phyloP scores from a whole-genome alignment of 2,797 vertebrate species.

The Cynodonichthys magdalenae region DNA sequence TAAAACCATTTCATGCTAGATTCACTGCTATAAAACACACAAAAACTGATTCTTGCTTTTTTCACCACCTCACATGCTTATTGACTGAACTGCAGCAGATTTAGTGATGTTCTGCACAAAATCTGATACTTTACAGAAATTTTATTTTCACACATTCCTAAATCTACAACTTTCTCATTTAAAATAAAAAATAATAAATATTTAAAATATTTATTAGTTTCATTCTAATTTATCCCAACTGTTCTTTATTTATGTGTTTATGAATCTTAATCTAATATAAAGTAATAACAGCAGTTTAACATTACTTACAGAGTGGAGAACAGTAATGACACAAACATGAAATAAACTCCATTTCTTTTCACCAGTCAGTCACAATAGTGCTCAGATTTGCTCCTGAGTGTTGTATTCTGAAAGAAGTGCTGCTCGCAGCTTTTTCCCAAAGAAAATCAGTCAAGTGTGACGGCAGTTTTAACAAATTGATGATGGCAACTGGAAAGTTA shows the following conservation, averaged over 20 bases:
- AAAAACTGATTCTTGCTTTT: not conserved
- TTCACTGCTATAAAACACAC: not conserved
- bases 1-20: not conserved
- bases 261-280: too few relatives aligned
- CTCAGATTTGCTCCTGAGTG: not conserved
- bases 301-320: not conserved
- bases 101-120: not conserved
- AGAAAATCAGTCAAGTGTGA: conserved; percentile 31
- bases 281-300: not conserved
- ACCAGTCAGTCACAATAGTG: too few relatives aligned
- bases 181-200: not conserved
- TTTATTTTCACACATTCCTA: too few relatives aligned
- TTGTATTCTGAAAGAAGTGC: not conserved
- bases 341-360: conserved; percentile 3
- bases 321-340: conserved; percentile 11
- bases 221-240: not conserved
- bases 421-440: conserved; percentile 5
- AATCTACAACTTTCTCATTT: not conserved
- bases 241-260: too few relatives aligned
- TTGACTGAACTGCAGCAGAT: not conserved
- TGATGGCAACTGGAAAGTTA: conserved; percentile 3
- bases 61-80: not conserved
- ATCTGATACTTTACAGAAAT: too few relatives aligned
- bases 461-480: conserved; percentile 16
- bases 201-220: not conserved